Conservation (phyloP, 2,797 vertebrate genomes). For the Anabas testudineus region DNA sequence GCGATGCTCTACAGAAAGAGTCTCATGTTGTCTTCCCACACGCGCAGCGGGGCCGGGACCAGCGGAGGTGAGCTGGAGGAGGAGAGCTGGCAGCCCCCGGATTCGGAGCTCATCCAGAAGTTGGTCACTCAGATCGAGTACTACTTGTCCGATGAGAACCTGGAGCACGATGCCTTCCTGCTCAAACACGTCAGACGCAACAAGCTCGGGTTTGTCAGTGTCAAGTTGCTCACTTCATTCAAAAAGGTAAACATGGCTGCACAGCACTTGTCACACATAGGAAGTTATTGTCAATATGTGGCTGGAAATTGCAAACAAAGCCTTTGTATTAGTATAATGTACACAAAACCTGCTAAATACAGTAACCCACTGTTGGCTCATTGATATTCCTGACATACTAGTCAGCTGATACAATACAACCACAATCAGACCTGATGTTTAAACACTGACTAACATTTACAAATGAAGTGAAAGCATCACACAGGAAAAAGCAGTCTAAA, state of each 20-base stretch:
- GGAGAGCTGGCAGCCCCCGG: constrained; percentile 94
- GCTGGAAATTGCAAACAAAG: not conserved
- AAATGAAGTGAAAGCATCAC: not conserved
- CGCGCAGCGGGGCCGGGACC: constrained; percentile 83
- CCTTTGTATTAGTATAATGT: no score
- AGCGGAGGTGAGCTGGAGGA: constrained; percentile 93
- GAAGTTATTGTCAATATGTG: not conserved
- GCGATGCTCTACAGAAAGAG: not conserved
- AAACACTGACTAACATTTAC: not conserved
- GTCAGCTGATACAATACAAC: not conserved
- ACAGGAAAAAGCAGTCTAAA: not conserved
- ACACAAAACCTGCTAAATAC: not conserved
- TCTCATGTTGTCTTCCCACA: constrained; percentile 61
- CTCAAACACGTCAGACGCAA: constrained; percentile 97
- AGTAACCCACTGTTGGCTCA: no score
- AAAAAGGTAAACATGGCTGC: constrained; percentile 89
- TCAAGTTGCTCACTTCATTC: constrained; percentile 98
- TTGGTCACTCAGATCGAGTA: constrained; percentile 95
- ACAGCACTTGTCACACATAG: not conserved
- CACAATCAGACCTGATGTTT: not conserved
- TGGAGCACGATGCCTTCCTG: constrained; percentile 97
- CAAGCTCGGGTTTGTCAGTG: constrained; percentile 96
- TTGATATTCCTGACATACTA: not conserved
- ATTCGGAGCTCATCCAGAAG: constrained; percentile 90
- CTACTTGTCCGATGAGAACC: constrained; percentile 97